A percentile compares a stretch with the other conserved stretches of the same genome.
These are phyloP conservation scores for Amblyopsis hoosieri DNA, from an alignment of 2,797 vertebrate genomes.

Conservation along the genomic window DNA sequence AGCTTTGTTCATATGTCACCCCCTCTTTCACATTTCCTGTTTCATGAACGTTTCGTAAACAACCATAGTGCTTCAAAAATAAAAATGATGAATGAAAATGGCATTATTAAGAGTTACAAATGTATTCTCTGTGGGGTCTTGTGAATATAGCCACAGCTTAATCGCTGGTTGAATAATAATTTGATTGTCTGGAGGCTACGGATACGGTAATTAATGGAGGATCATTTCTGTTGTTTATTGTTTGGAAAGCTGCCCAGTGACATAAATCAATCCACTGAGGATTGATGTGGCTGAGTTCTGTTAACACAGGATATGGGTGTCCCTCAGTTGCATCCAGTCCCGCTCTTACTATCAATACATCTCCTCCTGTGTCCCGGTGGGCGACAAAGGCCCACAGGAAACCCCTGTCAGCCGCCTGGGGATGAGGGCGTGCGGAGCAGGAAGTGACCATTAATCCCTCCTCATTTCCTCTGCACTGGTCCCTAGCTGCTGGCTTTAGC, in stretches of 20 bases:
- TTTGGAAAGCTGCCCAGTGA: slow-evolving; percentile 12
- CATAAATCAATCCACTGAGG: slow-evolving; percentile 13
- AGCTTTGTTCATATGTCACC: slow-evolving; percentile 11
- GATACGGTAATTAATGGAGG: slow-evolving; percentile 20
- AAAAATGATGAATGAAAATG: slow-evolving; percentile 3
- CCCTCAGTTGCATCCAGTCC: slow-evolving; percentile 17
- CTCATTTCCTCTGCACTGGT: slow-evolving; percentile 68
- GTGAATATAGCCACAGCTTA: slow-evolving; percentile 14
- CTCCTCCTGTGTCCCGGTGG: slow-evolving; percentile 43
- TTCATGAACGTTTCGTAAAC: neutral
- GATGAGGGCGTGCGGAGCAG: slow-evolving; percentile 68
- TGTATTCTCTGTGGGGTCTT: slow-evolving; percentile 8
- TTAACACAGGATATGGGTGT: slow-evolving; percentile 19
- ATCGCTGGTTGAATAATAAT: slow-evolving; percentile 39
- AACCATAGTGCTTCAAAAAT: neutral
- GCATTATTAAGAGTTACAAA: neutral
- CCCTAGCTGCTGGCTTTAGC: slow-evolving; percentile 59
- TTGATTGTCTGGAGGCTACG: slow-evolving; percentile 16
- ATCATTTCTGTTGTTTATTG: slow-evolving; percentile 6
- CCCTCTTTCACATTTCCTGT: neutral
- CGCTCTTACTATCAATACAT: slow-evolving; percentile 20
- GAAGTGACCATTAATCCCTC: slow-evolving; percentile 78
- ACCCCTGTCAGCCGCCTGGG: slow-evolving; percentile 64
- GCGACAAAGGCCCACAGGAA: slow-evolving; percentile 73
- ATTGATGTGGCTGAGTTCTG: slow-evolving; percentile 33